Evolutionary conservation across 2,113 vertebrate genomes (phyloP).

Genomic region (Pygathrix nemaeus): DNA sequence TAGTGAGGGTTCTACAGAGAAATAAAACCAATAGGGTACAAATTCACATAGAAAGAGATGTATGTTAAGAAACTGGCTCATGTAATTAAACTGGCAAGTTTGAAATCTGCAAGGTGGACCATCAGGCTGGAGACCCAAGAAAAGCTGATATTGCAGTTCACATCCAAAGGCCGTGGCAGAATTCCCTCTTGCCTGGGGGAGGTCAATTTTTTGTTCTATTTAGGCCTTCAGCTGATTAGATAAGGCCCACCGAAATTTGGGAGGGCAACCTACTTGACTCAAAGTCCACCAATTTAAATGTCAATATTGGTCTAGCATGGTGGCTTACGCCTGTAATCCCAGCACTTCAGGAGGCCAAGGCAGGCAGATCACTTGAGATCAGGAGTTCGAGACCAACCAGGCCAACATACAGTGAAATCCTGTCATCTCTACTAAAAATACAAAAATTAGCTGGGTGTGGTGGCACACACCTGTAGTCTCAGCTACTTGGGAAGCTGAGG

Average conservation of each 20-base stretch:
- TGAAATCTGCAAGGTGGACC: background rate
- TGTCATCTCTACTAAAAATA: too few relatives aligned
- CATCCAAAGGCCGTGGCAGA: background rate
- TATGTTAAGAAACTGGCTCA: background rate
- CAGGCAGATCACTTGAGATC: too few relatives aligned
- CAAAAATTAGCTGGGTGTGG: too few relatives aligned
- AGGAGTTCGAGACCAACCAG: too few relatives aligned
- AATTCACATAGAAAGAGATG: background rate
- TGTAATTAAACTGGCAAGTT: background rate
- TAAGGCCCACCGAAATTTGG: background rate
- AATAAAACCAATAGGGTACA: background rate
- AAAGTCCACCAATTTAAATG: background rate
- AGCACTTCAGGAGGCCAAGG: too few relatives aligned
- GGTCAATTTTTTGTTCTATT: background rate
- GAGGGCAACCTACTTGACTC: background rate
- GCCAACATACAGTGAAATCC: too few relatives aligned
- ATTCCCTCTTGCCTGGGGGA: background rate
- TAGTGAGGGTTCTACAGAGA: background rate
- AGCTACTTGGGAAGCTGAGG: too few relatives aligned
- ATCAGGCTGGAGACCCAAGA: background rate
- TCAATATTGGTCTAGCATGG: background rate
- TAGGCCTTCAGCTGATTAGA: background rate
- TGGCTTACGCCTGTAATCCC: too few relatives aligned
- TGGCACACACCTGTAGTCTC: too few relatives aligned
- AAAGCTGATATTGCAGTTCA: background rate